Evolutionary conservation across 2,797 vertebrate genomes (phyloP).

Genomic region (Chanos chanos): DNA sequence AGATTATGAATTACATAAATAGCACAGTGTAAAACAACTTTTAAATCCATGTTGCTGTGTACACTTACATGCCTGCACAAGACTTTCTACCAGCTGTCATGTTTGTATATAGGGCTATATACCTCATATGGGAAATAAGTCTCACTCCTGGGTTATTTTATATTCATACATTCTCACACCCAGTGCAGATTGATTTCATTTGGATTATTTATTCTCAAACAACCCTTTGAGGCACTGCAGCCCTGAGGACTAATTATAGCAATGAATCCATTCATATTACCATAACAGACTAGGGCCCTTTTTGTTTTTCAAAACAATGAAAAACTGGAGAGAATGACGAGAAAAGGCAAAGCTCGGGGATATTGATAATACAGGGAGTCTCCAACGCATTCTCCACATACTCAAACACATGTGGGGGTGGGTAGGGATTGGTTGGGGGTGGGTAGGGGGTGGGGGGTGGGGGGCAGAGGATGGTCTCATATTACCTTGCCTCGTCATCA

Average conservation of each 20-base stretch:
- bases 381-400: background rate
- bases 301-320: constrained; percentile 34
- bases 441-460: too few species aligned
- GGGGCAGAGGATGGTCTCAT: background rate
- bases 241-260: constrained; percentile 46
- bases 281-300: constrained; percentile 36
- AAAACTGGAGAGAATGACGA: background rate
- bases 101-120: background rate
- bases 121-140: constrained; percentile 10
- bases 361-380: constrained; percentile 14
- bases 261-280: constrained; percentile 41
- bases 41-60: too few species aligned
- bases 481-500: constrained; percentile 9
- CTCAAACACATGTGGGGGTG: background rate
- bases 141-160: constrained; percentile 5
- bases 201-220: constrained; percentile 37
- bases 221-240: constrained; percentile 23
- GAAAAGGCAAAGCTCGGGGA: background rate
- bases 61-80: too few species aligned
- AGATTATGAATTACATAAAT: too few species aligned
- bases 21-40: too few species aligned
- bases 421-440: too few species aligned
- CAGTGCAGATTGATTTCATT: constrained; percentile 37
- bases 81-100: too few species aligned
- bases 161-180: constrained; percentile 18